Conservation (phyloP, 1,140 invertebrate genomes). For the Trichogramma pretiosum region DNA sequence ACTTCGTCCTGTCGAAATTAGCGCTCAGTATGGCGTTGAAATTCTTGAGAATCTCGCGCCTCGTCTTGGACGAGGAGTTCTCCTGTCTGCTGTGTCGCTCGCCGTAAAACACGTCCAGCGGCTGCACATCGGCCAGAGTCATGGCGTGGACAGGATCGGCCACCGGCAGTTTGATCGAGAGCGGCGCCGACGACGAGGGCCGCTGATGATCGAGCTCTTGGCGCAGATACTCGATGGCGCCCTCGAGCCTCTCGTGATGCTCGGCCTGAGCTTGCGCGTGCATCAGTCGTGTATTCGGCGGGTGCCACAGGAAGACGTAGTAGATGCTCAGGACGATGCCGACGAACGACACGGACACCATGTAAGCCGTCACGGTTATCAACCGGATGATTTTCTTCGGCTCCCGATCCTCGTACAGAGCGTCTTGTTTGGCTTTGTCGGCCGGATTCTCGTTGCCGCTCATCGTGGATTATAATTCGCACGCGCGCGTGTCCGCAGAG, state of each 20-base stretch:
- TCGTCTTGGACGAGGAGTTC: background rate
- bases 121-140: background rate
- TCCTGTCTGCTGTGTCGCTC: background rate
- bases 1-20: conserved; percentile 1
- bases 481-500: background rate
- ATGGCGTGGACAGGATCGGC: too few species aligned
- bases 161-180: too few species aligned
- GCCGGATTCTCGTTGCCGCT: conserved; percentile 2
- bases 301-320: conserved; percentile 78
- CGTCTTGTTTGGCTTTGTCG: conserved; percentile 25
- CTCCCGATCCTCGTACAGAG: conserved; percentile 36
- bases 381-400: conserved; percentile 58
- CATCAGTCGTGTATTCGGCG: conserved; percentile 42
- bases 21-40: conserved; percentile 7
- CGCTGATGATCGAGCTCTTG: too few species aligned
- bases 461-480: conserved; percentile 1
- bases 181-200: too few species aligned
- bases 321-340: conserved; percentile 73
- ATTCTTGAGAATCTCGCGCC: conserved; percentile 9
- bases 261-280: conserved; percentile 10
- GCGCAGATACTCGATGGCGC: conserved; percentile 1
- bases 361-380: conserved; percentile 70
- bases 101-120: background rate
- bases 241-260: background rate
- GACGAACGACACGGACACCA: conserved; percentile 68